Conservation (phyloP, 2,113 vertebrate species). For the Fulmarus glacialis region DNA sequence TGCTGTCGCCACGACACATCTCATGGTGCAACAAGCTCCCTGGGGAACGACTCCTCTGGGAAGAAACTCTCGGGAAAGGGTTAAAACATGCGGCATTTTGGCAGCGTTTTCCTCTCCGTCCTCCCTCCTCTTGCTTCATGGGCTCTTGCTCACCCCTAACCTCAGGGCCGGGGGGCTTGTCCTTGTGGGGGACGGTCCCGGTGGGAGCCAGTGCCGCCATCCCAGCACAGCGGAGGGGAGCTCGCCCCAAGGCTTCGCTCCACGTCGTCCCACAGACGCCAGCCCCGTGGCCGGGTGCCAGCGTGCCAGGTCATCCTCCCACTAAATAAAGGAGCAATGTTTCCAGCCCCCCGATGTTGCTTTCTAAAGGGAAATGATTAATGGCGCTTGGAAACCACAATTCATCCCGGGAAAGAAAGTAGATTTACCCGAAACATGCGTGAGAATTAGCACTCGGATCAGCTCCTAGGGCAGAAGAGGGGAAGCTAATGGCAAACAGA, state of each 20-base stretch:
- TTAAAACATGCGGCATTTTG: accelerated
- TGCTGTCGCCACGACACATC: background rate
- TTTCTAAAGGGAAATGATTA: constrained; percentile 72
- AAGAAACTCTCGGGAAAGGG: background rate
- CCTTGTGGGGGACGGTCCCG: accelerated
- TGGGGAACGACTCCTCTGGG: background rate
- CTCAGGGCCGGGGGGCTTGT: background rate
- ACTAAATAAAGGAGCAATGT: constrained; percentile 65
- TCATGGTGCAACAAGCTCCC: background rate
- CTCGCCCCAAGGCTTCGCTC: background rate
- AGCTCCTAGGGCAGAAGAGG: constrained; percentile 1
- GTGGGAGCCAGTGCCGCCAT: background rate
- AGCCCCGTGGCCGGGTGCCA: constrained; percentile 39
- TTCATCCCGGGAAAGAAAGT: constrained; percentile 55
- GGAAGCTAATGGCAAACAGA: constrained; percentile 47
- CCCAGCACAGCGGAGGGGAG: background rate
- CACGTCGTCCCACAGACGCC: constrained; percentile 29
- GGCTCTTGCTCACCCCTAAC: background rate
- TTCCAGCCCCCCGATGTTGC: constrained; percentile 43
- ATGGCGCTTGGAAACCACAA: constrained; percentile 64
- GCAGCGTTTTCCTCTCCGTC: background rate
- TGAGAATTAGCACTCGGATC: constrained; percentile 45
- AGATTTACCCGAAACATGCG: constrained; percentile 49
- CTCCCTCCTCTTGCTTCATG: background rate
- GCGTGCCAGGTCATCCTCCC: constrained; percentile 62